Conservation (phyloP, 1,140 invertebrate genomes). For the Portunus trituberculatus region DNA sequence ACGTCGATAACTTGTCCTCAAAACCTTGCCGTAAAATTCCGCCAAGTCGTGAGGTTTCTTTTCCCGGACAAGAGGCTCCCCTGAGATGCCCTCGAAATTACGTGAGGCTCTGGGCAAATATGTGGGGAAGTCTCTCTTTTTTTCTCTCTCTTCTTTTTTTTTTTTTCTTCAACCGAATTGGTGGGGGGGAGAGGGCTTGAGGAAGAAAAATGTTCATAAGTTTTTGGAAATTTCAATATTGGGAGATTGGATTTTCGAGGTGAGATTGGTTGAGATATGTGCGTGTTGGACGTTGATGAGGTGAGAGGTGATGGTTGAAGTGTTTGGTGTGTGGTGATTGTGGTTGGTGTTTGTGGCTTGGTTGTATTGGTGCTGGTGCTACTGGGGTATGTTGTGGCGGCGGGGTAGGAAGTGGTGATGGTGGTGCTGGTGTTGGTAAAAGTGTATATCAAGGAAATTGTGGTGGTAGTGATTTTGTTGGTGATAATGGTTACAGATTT, state of each 20-base stretch:
- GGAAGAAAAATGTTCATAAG: constrained; percentile 1
- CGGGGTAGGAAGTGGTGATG: background rate
- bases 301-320: background rate
- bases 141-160: constrained; percentile 11
- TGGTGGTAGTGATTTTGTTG: background rate
- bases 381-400: no score
- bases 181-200: background rate
- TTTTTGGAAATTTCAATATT: background rate
- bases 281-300: background rate
- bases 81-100: constrained; percentile 6
- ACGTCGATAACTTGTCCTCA: constrained; percentile 12
- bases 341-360: background rate
- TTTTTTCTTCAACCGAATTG: background rate
- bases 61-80: background rate
- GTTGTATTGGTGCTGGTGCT: background rate
- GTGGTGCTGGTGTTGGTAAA: background rate
- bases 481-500: background rate
- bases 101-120: background rate
- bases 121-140: background rate
- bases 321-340: background rate
- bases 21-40: constrained; percentile 2
- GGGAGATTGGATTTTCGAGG: background rate
- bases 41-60: constrained; percentile 2
- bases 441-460: background rate
- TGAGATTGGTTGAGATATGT: background rate